Percentiles rank a stretch among this genome's conserved stretches.
phyloP scores from a whole-genome alignment of 2,113 vertebrate genomes.

The Falcunculus frontatus region DNA sequence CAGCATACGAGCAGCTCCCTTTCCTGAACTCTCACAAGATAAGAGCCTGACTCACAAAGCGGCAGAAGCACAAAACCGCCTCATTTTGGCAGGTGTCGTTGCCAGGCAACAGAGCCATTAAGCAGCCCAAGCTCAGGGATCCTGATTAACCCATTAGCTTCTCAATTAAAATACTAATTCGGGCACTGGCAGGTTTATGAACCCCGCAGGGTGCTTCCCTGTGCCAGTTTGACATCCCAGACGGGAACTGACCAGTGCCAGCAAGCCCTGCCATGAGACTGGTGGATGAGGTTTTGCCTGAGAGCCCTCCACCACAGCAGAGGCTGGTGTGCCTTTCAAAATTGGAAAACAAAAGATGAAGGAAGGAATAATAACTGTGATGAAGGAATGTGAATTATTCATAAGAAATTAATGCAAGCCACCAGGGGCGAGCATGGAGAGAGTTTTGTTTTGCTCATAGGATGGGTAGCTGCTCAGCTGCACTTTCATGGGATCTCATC shows the following conservation, averaged over 20 bases:
- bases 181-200: background rate
- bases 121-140: background rate
- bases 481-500: constrained; percentile 53
- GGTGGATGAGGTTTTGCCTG: background rate
- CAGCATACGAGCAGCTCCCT: constrained; percentile 30
- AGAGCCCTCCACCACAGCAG: background rate
- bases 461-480: constrained; percentile 38
- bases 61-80: constrained; percentile 16
- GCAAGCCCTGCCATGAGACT: fast-evolving
- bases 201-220: background rate
- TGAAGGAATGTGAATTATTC: constrained; percentile 64
- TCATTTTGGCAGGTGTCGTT: constrained; percentile 49
- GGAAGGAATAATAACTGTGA: constrained; percentile 44
- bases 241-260: background rate
- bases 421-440: background rate
- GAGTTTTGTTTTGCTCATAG: constrained; percentile 28
- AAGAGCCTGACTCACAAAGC: background rate
- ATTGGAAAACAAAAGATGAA: constrained; percentile 11
- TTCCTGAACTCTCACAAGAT: background rate
- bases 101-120: constrained; percentile 63
- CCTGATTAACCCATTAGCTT: constrained; percentile 51
- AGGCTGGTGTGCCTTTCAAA: background rate
- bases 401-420: constrained; percentile 54
- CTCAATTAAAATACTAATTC: constrained; percentile 19
- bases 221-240: background rate